Percentiles rank a stretch among this genome's conserved stretches.
Conservation (phyloP, 1,140 invertebrate species). For the Panagrolaimus sp. region DNA sequence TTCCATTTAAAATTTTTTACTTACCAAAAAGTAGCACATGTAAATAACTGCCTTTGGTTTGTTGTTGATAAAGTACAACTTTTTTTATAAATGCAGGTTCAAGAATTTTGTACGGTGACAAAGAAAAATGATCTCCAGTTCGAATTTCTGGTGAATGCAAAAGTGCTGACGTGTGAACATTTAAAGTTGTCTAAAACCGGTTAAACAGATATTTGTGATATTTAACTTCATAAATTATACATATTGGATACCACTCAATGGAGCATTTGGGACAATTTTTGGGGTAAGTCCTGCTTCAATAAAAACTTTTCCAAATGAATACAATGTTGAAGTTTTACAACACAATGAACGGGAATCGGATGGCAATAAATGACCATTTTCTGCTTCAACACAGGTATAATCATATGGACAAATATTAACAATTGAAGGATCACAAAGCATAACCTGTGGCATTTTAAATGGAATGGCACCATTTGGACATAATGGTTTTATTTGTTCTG, state of each 20-base stretch:
- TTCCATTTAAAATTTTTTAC: conserved; percentile 7
- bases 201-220: not conserved
- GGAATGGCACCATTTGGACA: conserved; percentile 39
- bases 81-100: conserved; percentile 17
- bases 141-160: conserved; percentile 40
- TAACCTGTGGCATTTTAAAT: conserved; percentile 36
- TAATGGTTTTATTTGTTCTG: conserved; percentile 36
- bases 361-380: conserved; percentile 37
- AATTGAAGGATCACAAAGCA: conserved; percentile 38
- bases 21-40: conserved; percentile 13
- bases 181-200: conserved; percentile 32
- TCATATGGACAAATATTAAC: conserved; percentile 42
- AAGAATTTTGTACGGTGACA: conserved; percentile 8
- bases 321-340: conserved; percentile 39
- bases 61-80: conserved; percentile 13
- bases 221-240: conserved; percentile 17
- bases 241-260: conserved; percentile 36
- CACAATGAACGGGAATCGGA: conserved; percentile 34
- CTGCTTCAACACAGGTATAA: conserved; percentile 43
- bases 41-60: conserved; percentile 16
- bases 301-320: conserved; percentile 37
- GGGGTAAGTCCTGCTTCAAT: conserved; percentile 31
- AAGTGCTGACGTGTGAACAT: conserved; percentile 40
- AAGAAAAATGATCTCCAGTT: conserved; percentile 22
- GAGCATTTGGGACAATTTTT: conserved; percentile 37